These are phyloP conservation scores for Disparrhopalites patrizii DNA, from an alignment of 2,888 invertebrate species.

Conservation along the genomic window DNA sequence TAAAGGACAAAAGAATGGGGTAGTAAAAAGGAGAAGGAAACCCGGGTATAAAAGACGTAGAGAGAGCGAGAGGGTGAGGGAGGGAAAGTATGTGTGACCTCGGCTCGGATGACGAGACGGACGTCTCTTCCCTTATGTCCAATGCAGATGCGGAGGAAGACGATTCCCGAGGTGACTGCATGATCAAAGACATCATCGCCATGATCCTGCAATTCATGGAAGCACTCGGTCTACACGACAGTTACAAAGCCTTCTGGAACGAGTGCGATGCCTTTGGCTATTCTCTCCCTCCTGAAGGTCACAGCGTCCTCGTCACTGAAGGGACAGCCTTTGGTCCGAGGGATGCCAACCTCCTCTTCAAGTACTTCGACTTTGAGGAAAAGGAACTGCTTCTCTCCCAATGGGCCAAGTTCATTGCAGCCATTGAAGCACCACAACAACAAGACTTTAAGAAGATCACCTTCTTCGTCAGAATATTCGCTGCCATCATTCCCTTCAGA, in stretches of 20 bases:
- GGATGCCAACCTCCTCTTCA: conserved; percentile 40
- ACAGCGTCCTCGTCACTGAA: neutral
- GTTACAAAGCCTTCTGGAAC: conserved; percentile 40
- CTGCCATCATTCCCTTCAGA: conserved; percentile 40
- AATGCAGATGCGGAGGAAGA: neutral
- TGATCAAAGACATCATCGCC: conserved; percentile 17
- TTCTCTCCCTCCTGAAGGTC: conserved; percentile 22
- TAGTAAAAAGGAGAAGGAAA: too few species aligned
- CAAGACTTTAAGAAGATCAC: conserved; percentile 32
- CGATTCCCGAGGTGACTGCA: neutral
- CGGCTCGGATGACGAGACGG: neutral
- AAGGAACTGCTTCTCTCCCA: conserved; percentile 37
- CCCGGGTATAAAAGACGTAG: too few species aligned
- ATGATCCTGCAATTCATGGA: conserved; percentile 42
- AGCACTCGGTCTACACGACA: conserved; percentile 37
- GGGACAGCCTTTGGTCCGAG: conserved; percentile 5
- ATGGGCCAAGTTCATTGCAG: conserved; percentile 27
- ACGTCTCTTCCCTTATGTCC: neutral
- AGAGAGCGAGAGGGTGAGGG: too few species aligned
- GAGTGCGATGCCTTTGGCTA: conserved; percentile 38
- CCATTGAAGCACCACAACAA: neutral
- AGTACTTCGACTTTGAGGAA: conserved; percentile 45
- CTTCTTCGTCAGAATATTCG: conserved; percentile 41
- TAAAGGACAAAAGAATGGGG: too few species aligned
- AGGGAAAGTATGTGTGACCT: neutral